Conservation (phyloP, 2,113 vertebrate species). For the Grammatotria lemairii region DNA sequence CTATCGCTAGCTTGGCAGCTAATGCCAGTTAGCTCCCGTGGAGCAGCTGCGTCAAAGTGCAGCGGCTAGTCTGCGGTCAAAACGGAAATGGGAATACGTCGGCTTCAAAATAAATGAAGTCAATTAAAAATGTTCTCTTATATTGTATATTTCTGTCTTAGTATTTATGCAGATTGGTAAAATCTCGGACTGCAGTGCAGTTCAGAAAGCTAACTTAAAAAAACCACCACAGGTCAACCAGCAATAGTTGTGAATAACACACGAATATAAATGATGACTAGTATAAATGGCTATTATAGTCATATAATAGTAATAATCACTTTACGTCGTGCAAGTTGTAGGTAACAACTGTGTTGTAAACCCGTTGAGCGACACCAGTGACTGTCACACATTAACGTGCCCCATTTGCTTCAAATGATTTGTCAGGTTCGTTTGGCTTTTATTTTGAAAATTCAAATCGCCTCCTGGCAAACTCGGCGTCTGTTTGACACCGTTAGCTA, state of each 20-base stretch:
- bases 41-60: background rate
- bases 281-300: background rate
- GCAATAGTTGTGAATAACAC: background rate
- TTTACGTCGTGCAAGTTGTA: background rate
- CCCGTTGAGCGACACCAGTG: background rate
- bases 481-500: background rate
- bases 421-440: background rate
- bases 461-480: background rate
- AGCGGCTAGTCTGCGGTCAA: background rate
- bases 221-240: background rate
- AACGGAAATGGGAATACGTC: background rate
- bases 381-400: background rate
- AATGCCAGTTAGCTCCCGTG: slow-evolving; percentile 6
- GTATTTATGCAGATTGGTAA: background rate
- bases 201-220: background rate
- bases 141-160: background rate
- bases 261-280: background rate
- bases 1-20: slow-evolving; percentile 26
- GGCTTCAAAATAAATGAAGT: slow-evolving; percentile 28
- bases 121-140: background rate
- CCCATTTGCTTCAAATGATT: background rate
- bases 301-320: background rate
- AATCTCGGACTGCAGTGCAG: background rate
- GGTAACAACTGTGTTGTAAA: background rate
- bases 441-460: slow-evolving; percentile 9